A percentile compares a stretch with the other conserved stretches of the same genome.
Conservation (phyloP, 2,888 invertebrate genomes). For the Torymus auratus region DNA sequence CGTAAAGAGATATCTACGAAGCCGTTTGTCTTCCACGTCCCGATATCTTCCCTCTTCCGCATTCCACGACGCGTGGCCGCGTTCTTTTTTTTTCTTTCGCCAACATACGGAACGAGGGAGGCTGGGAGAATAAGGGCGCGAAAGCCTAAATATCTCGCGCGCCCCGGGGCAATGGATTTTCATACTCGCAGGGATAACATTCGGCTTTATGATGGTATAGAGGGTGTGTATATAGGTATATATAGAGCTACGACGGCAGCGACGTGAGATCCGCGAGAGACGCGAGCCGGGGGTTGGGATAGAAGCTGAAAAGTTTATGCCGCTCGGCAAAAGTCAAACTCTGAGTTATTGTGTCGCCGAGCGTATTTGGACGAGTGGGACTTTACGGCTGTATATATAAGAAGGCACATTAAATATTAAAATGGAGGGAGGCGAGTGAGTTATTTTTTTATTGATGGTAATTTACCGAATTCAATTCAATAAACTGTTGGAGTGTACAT, state of each 20-base stretch:
- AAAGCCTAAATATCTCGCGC: slow-evolving; percentile 25
- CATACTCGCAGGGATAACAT: slow-evolving; percentile 25
- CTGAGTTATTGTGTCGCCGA: no score
- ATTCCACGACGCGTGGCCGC: no score
- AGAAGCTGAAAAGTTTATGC: slow-evolving; percentile 24
- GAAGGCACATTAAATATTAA: no score
- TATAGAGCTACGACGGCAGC: not conserved
- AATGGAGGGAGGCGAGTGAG: no score
- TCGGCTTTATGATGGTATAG: slow-evolving; percentile 31
- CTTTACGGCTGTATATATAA: no score
- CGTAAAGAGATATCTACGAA: slow-evolving; percentile 21
- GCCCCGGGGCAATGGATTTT: slow-evolving; percentile 49
- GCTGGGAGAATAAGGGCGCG: not conserved
- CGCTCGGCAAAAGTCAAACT: not conserved
- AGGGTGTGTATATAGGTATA: not conserved
- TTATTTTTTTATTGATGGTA: no score
- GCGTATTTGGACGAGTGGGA: no score
- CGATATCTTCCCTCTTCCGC: not conserved
- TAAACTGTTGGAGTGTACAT: no score
- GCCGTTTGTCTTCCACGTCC: slow-evolving; percentile 6
- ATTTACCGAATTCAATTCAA: no score
- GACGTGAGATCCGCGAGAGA: not conserved
- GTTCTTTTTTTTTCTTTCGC: not conserved
- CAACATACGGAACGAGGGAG: not conserved
- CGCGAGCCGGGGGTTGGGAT: not conserved